These are phyloP conservation scores for Ferdinandea cuprea DNA, from an alignment of 2,888 invertebrate genomes.

Conservation along the genomic window DNA sequence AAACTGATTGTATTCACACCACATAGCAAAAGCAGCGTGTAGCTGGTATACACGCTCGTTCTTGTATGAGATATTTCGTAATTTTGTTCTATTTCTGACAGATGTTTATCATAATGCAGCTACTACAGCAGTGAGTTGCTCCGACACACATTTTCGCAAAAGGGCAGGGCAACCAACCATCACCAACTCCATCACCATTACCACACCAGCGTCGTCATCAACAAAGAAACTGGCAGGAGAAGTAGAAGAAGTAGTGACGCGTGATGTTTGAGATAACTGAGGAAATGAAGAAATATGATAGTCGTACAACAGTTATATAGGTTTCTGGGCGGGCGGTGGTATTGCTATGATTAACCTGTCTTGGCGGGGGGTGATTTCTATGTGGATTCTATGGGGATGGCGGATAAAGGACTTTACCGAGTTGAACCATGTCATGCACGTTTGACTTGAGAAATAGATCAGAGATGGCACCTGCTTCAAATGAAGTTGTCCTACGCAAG, in stretches of 20 bases:
- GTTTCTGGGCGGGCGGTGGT: background rate
- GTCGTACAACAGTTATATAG: conserved; percentile 6
- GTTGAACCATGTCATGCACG: background rate
- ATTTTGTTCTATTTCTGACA: conserved; percentile 65
- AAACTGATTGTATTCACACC: conserved; percentile 58
- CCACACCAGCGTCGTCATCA: no score
- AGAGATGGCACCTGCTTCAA: no score
- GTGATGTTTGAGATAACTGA: conserved; percentile 65
- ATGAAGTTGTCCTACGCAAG: no score
- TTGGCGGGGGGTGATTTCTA: background rate
- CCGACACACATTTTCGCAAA: no score
- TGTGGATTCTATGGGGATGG: no score
- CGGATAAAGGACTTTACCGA: background rate
- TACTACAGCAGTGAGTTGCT: conserved; percentile 9
- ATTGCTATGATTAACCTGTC: background rate
- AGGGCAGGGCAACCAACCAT: no score
- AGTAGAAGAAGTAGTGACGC: conserved; percentile 43
- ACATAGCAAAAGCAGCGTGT: no score
- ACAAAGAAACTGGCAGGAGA: background rate
- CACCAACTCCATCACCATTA: no score
- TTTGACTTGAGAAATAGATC: background rate
- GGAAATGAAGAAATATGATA: conserved; percentile 69
- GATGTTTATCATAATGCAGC: conserved; percentile 70
- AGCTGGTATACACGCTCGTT: conserved; percentile 1
- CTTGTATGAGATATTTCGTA: conserved; percentile 48